Conservation (phyloP, 2,797 vertebrate species). For the Melanotaenia trifasciata region DNA sequence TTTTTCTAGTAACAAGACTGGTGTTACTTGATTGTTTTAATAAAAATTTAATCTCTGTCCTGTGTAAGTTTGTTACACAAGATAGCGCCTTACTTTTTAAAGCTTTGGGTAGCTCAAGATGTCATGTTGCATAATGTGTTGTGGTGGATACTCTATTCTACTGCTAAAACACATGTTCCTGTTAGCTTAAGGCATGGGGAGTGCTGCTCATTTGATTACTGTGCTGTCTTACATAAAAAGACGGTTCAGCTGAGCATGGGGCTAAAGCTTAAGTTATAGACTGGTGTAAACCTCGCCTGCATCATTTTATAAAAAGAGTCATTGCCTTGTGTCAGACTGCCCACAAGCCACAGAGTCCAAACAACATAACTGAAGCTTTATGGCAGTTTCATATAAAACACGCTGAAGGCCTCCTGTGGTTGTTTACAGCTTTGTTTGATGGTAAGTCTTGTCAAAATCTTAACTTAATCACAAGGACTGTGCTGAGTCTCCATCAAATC, state of each 20-base stretch:
- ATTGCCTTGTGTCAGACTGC: slow-evolving; percentile 13
- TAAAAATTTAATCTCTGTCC: background rate
- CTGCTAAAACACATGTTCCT: background rate
- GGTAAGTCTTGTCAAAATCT: background rate
- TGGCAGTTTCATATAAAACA: slow-evolving; percentile 10
- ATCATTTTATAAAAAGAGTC: slow-evolving; percentile 26
- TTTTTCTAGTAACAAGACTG: background rate
- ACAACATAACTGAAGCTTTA: background rate
- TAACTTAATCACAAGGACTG: slow-evolving; percentile 9
- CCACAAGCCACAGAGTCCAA: slow-evolving; percentile 4
- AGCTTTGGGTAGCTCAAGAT: slow-evolving; percentile 16
- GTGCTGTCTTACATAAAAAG: slow-evolving; percentile 34
- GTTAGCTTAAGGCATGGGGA: background rate
- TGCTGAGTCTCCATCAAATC: slow-evolving; percentile 30
- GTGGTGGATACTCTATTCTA: slow-evolving; percentile 1
- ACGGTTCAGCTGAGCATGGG: slow-evolving; percentile 40
- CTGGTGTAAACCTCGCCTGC: slow-evolving; percentile 25
- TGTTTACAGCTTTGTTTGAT: slow-evolving; percentile 13
- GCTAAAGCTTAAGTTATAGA: slow-evolving; percentile 35
- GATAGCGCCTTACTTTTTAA: slow-evolving; percentile 12
- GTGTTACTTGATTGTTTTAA: background rate
- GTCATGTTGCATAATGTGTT: slow-evolving; percentile 18
- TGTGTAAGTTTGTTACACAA: background rate
- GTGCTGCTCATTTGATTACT: slow-evolving; percentile 8
- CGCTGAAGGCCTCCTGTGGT: background rate